These are phyloP conservation scores for Augochlorella aurata DNA, from an alignment of 2,888 invertebrate species.

Conservation along the genomic window DNA sequence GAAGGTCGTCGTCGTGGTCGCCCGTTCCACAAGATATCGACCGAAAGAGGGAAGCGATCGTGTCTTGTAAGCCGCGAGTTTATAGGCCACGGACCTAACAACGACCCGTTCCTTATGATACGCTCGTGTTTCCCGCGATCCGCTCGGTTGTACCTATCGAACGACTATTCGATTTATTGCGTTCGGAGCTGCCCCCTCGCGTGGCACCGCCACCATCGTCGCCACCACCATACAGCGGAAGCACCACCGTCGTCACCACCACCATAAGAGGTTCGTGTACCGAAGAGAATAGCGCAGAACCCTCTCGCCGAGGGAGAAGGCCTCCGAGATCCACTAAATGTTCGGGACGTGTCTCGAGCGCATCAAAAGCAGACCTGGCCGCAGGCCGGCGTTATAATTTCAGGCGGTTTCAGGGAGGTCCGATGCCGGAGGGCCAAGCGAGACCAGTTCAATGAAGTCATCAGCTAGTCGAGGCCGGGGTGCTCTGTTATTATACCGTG, in stretches of 20 bases:
- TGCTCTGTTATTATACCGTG: constrained; percentile 81
- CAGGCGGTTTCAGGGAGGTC: constrained; percentile 82
- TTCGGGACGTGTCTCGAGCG: constrained; percentile 70
- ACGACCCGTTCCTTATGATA: constrained; percentile 45
- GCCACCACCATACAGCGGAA: neutral
- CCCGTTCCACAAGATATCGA: constrained; percentile 37
- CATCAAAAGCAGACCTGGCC: constrained; percentile 76
- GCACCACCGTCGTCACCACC: constrained; percentile 17
- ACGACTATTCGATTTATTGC: constrained; percentile 54
- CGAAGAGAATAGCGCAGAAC: neutral
- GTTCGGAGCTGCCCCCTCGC: constrained; percentile 4
- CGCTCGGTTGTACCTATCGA: constrained; percentile 31
- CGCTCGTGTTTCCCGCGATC: constrained; percentile 54
- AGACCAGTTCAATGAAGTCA: constrained; percentile 81
- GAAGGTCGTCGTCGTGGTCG: constrained; percentile 31
- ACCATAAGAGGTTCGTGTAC: neutral
- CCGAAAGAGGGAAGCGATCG: constrained; percentile 54
- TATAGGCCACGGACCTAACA: constrained; percentile 54
- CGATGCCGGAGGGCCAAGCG: constrained; percentile 71
- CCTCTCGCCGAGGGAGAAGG: neutral
- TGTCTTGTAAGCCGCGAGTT: constrained; percentile 57
- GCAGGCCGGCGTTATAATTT: constrained; percentile 80
- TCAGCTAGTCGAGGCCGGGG: constrained; percentile 79
- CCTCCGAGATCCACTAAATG: constrained; percentile 32
- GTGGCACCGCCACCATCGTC: constrained; percentile 1